Evolutionary conservation across 1,140 invertebrate species (phyloP), one percentile per base, ranked within the genome.

Genomic region (Dufourea novaeangliae): DNA sequence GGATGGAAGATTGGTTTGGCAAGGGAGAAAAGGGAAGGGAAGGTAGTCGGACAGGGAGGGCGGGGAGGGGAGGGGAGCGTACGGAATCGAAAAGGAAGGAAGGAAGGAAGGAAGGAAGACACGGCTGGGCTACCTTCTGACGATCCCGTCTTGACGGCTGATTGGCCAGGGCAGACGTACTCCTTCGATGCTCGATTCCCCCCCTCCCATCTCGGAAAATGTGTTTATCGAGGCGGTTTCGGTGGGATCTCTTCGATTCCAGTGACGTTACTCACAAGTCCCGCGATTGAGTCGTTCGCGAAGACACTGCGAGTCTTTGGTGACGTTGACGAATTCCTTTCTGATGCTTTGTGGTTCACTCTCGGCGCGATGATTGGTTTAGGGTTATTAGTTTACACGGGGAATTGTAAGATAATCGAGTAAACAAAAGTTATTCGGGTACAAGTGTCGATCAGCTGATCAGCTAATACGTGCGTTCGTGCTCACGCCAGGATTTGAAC

Each of bases 1-100:
- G 88, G 88, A 89, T 89, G 90, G 89, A 89, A 90, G 89, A 91
- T 91, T 91, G 87, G 81, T 87, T 90, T 85, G 84, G 86, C 86
- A 83, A 88, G 68, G 64, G 84, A 82, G 80, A 78, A 88, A 71
- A 71, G n/a, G n/a, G n/a, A 70, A 70, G 29, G 57, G 41, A 39
- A 66, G 78, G 76, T 64, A 39, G 54, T 71, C 78, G 50, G 52
- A 39, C 78, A 12, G 41, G 17, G 56, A 50, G 66, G 79, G 70
- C 82, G 54, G n/a, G n/a, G n/a, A 12, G 41, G 17, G 56, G 44
- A 62, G 79, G 70, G 80, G 54, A 71, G 71, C 59, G 57, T 41
- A 50, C 68, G 70, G 70, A 72, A 86, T 76, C 70, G 78, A 50
- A 50, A n/a, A 72, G 62, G 41, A 64, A 78, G 46, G 61, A 78